Evolutionary conservation across 1,140 invertebrate species (phyloP).

Genomic region (Bombyx mori): DNA sequence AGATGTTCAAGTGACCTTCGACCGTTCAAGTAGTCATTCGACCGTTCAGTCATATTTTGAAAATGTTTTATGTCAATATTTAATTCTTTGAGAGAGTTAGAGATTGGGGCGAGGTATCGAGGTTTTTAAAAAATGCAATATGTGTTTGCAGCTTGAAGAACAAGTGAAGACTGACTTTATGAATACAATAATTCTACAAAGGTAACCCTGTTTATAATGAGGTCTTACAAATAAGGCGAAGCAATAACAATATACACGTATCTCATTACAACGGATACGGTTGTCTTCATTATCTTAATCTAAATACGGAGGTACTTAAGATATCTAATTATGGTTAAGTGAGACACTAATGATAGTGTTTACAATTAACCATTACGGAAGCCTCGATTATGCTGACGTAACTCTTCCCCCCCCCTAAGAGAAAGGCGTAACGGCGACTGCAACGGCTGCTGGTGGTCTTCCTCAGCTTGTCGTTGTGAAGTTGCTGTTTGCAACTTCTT

Average conservation of each 20-base stretch:
- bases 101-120: neutral
- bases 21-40: no score
- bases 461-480: no score
- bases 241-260: no score
- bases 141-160: neutral
- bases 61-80: no score
- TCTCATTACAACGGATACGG: no score
- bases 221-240: no score
- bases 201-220: no score
- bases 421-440: neutral
- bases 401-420: neutral
- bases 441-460: neutral
- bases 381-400: neutral
- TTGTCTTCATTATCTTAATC: neutral
- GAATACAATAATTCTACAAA: no score
- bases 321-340: neutral
- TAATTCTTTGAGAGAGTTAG: neutral
- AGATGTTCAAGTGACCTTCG: no score
- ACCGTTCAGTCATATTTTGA: no score
- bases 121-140: conserved; percentile 8
- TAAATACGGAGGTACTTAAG: neutral
- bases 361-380: neutral
- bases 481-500: no score
- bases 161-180: no score
- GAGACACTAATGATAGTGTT: neutral